These are phyloP conservation scores for Habropoda laboriosa DNA, from an alignment of 1,140 invertebrate genomes.

Conservation along the genomic window DNA sequence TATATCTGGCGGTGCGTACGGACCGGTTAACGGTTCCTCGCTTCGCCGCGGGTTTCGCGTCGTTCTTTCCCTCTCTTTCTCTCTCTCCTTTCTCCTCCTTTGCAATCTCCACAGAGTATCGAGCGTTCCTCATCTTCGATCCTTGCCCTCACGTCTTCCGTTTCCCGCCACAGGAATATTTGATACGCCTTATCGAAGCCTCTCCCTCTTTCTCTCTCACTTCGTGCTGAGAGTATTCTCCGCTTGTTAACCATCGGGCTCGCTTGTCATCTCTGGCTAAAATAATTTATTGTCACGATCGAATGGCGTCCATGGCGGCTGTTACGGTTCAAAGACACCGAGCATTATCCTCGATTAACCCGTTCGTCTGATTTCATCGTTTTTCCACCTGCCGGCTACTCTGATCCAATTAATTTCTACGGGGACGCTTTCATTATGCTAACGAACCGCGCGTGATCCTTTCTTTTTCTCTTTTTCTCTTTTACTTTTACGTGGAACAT, in stretches of 20 bases:
- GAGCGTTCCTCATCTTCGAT: conserved; percentile 31
- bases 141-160: conserved; percentile 4
- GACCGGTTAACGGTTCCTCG: conserved; percentile 50
- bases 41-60: conserved; percentile 20
- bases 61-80: neutral
- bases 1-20: conserved; percentile 39
- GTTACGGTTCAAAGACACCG: conserved; percentile 8
- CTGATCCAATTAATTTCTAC: conserved; percentile 19
- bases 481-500: no score
- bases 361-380: conserved; percentile 7
- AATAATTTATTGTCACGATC: conserved; percentile 29
- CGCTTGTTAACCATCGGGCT: conserved; percentile 4
- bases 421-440: neutral
- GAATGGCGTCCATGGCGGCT: neutral
- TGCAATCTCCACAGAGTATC: neutral
- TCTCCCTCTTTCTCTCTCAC: no score
- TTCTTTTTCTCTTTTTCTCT: neutral
- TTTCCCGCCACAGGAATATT: conserved; percentile 10
- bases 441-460: neutral
- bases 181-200: conserved; percentile 27
- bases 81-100: no score
- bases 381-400: conserved; percentile 10
- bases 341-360: conserved; percentile 16
- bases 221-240: no score
- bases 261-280: conserved; percentile 8